phyloP scores from a whole-genome alignment of 2,888 invertebrate genomes.

The Tenthredo mesomela region DNA sequence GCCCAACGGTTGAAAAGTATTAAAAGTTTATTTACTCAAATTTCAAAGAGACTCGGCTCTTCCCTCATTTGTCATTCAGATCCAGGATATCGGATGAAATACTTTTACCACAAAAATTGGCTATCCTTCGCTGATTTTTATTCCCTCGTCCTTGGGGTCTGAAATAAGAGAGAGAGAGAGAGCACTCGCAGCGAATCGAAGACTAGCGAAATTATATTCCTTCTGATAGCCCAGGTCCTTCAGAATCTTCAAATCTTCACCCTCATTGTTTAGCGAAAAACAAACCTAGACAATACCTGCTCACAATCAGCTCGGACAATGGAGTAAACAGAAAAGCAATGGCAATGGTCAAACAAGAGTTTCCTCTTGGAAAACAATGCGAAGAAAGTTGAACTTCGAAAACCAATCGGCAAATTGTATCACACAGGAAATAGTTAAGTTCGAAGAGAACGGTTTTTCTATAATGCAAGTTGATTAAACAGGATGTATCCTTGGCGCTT shows the following conservation, averaged over 20 bases:
- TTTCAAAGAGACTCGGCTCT: not conserved
- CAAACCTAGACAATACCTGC: not conserved
- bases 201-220: not conserved
- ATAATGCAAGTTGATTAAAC: not conserved
- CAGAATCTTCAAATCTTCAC: not conserved
- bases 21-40: conserved; percentile 25
- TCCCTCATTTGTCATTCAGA: conserved; percentile 7
- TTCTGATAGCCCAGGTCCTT: not conserved
- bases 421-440: not conserved
- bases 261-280: not conserved
- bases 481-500: not conserved
- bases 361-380: not conserved
- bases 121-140: not conserved
- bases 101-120: not conserved
- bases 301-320: not conserved
- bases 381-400: not conserved
- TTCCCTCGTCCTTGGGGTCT: not conserved
- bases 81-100: not conserved
- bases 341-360: not conserved
- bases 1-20: conserved; percentile 1
- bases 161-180: not conserved
- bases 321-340: not conserved
- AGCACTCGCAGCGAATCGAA: not conserved
- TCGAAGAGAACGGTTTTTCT: not conserved
- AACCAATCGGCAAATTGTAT: conserved; percentile 13